Base-by-base conservation (phyloP, 2,888 invertebrate species). In the Cryptocheilus praepositus region DNA sequence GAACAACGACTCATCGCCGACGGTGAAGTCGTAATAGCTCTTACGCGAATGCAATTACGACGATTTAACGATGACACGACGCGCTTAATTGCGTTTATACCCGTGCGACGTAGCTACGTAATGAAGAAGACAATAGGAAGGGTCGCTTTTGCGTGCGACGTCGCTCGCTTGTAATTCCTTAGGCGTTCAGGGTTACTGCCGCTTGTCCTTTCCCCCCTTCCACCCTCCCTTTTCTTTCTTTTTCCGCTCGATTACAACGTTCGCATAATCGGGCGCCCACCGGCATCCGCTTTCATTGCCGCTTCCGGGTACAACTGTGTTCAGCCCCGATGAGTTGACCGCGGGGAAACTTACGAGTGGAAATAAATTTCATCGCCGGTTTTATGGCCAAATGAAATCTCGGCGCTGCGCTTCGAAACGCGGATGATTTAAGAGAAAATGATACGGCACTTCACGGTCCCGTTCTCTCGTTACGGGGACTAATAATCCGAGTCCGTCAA, bases 21-120 rank as follows among this genome's bases (percentile, higher is more conserved):
- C 46, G 62, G 58, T 63, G 44, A 74, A 69, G 54, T 65, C 71
- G 64, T 67, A 72, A 78, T 67, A 66, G 67, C 71, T 64, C 74
- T 67, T 72, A 60, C 67, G 63, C 63, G 66, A 71, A 73, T 66
- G 61, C 61, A 70, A 75, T 66, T 75, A 75, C 64, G 66, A 36
- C 66, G 68, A 59, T 67, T 76, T 67, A 76, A 63, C 73, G 69
- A 70, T 70, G 74, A 62, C 70, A 64, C 65, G 73, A 66, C 64
- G 66, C 61, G 71, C 67, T 67, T 71, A 76, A 78, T 78, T 73
- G 70, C 73, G 67, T 76, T 76, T 71, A 70, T 66, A 65, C 65
- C 63, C 61, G 70, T 58, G 54, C 65, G 64, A 49, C 63, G 63
- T 70, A 68, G 36, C 63, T 73, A 61, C 54, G 51, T 63, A 71